These are phyloP conservation scores for Thera obeliscata DNA, from an alignment of 2,888 invertebrate species.

Conservation along the genomic window DNA sequence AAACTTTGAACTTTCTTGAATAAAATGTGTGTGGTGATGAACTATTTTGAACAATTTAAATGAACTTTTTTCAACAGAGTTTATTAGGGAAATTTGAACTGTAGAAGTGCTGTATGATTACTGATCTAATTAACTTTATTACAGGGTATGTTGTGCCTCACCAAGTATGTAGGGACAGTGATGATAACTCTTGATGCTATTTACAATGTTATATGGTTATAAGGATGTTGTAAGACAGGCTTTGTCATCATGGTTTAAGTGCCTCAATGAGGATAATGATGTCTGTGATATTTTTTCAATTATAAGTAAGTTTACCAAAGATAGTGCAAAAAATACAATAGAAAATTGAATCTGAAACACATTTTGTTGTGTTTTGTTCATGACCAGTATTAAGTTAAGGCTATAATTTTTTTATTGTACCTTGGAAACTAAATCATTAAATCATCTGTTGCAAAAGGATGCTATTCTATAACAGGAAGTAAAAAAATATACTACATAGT, in stretches of 20 bases:
- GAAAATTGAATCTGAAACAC: not conserved
- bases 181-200: constrained; percentile 11
- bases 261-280: constrained; percentile 51
- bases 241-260: constrained; percentile 30
- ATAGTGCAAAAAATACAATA: constrained; percentile 22
- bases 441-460: not conserved
- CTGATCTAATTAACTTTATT: constrained; percentile 7
- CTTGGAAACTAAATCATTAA: not conserved
- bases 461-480: not conserved
- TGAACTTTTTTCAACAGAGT: constrained; percentile 25
- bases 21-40: constrained; percentile 76
- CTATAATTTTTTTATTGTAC: not conserved
- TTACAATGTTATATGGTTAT: constrained; percentile 8
- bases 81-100: constrained; percentile 27
- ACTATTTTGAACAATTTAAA: constrained; percentile 58
- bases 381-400: not conserved
- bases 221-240: constrained; percentile 11
- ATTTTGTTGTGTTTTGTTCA: constrained; percentile 23
- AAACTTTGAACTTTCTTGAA: constrained; percentile 83
- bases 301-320: constrained; percentile 40
- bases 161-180: constrained; percentile 14
- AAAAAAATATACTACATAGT: not conserved
- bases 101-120: constrained; percentile 22
- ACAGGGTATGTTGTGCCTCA: constrained; percentile 20
- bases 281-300: constrained; percentile 61